Percentiles rank a stretch among this genome's conserved stretches.
Conservation (phyloP, 2,888 invertebrate genomes). For the Dioctria linearis region DNA sequence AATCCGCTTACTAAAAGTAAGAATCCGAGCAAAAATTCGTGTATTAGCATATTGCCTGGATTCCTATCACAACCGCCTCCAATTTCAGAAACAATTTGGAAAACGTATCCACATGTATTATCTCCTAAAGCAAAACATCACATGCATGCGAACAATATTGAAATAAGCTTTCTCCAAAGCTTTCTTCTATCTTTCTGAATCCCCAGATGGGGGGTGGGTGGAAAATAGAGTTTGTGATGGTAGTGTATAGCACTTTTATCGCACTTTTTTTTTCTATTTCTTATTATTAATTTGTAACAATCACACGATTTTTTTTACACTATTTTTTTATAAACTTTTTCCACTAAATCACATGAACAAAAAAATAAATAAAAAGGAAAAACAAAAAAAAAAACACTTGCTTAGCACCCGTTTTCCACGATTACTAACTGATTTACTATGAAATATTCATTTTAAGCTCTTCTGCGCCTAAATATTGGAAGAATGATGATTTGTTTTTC, state of each 20-base stretch:
- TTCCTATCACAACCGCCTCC: slow-evolving; percentile 31
- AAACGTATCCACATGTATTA: slow-evolving; percentile 49
- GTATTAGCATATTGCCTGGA: slow-evolving; percentile 36
- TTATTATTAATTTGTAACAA: slow-evolving; percentile 12
- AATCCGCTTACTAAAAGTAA: slow-evolving; percentile 10
- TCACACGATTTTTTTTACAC: no score
- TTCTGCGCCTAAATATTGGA: not conserved
- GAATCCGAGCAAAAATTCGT: slow-evolving; percentile 23
- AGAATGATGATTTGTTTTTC: slow-evolving; percentile 13
- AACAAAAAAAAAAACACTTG: not conserved
- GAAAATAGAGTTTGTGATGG: no score
- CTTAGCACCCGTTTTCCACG: slow-evolving; percentile 3
- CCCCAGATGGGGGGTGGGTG: no score
- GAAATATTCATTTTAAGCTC: not conserved
- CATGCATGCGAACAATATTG: slow-evolving; percentile 32
- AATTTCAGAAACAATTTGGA: slow-evolving; percentile 30
- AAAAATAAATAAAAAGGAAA: no score
- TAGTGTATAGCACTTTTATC: not conserved
- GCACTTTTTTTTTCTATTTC: slow-evolving; percentile 13
- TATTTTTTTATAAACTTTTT: no score
- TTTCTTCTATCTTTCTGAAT: not conserved
- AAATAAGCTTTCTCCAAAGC: not conserved
- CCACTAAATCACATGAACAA: no score
- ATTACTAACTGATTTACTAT: not conserved
- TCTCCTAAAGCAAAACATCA: slow-evolving; percentile 43